Evolutionary conservation across 2,888 invertebrate species (phyloP).

Genomic region (Daptonema setosum): DNA sequence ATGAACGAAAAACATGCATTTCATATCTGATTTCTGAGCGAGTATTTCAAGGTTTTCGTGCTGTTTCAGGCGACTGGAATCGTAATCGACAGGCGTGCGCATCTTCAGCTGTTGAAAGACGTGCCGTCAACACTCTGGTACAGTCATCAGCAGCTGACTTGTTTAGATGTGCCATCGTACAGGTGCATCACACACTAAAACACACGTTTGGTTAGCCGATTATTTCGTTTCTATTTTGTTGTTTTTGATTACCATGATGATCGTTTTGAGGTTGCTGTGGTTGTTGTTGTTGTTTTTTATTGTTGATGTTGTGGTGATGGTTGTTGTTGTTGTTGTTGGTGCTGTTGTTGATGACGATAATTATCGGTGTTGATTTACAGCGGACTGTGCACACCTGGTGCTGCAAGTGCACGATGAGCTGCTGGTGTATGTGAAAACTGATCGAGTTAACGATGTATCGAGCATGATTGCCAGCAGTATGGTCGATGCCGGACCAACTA

Average conservation of each 20-base stretch:
- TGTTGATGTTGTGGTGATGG: too few species aligned
- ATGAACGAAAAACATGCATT: too few species aligned
- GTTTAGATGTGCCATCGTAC: conserved; percentile 66
- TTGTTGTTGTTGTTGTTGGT: too few species aligned
- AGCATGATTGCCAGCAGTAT: conserved; percentile 5
- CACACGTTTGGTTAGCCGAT: conserved; percentile 3
- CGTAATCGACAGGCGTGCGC: conserved; percentile 44
- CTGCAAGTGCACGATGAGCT: conserved; percentile 89
- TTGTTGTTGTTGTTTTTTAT: too few species aligned
- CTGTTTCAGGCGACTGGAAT: too few species aligned
- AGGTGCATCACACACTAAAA: conserved; percentile 42
- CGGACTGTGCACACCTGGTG: conserved; percentile 37
- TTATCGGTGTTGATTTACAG: not conserved
- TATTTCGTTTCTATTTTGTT: too few species aligned
- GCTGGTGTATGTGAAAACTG: conserved; percentile 57
- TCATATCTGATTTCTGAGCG: too few species aligned
- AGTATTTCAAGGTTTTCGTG: too few species aligned
- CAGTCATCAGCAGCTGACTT: conserved; percentile 94
- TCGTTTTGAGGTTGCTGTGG: too few species aligned
- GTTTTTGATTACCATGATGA: too few species aligned
- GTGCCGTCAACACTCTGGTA: conserved; percentile 78
- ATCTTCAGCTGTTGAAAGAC: conserved; percentile 48
- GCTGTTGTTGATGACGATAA: too few species aligned
- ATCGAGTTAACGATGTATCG: conserved; percentile 28
- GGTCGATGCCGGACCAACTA: not conserved